Conservation (phyloP, 2,113 vertebrate species). For the Callipepla squamata region DNA sequence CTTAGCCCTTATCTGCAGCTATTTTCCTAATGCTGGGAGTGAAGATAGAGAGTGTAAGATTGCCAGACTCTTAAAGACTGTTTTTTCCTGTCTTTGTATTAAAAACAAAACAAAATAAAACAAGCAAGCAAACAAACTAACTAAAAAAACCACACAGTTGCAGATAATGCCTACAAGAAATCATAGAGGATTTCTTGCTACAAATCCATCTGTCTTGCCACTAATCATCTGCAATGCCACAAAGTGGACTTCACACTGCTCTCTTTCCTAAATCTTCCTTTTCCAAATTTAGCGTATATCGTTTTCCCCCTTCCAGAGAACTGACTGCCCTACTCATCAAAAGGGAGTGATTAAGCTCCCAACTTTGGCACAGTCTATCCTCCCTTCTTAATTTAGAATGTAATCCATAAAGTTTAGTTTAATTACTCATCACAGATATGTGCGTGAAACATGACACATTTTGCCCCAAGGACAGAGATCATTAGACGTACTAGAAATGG, state of each 20-base stretch:
- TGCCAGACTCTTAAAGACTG: not conserved
- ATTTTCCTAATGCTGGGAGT: not conserved
- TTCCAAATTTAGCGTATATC: not conserved
- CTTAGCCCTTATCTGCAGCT: not conserved
- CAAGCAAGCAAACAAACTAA: not conserved
- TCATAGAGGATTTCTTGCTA: not conserved
- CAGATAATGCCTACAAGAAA: not conserved
- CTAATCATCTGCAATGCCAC: not conserved
- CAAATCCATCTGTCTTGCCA: not conserved
- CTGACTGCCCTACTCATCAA: not conserved
- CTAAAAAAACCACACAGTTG: not conserved
- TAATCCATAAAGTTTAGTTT: slow-evolving; percentile 10
- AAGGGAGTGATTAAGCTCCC: not conserved
- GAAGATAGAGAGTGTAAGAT: not conserved
- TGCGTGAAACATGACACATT: not conserved
- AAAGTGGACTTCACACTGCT: not conserved
- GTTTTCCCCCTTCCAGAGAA: not conserved
- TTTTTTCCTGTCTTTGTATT: not conserved
- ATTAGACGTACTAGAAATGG: not conserved
- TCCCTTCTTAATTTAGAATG: slow-evolving; percentile 6
- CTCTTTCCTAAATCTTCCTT: not conserved
- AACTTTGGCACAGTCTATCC: not conserved
- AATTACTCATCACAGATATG: not conserved
- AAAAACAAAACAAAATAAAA: not conserved
- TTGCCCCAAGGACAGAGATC: not conserved